Evolutionary conservation across 2,888 invertebrate genomes (phyloP).

Genomic region (Aphidius colemani): DNA sequence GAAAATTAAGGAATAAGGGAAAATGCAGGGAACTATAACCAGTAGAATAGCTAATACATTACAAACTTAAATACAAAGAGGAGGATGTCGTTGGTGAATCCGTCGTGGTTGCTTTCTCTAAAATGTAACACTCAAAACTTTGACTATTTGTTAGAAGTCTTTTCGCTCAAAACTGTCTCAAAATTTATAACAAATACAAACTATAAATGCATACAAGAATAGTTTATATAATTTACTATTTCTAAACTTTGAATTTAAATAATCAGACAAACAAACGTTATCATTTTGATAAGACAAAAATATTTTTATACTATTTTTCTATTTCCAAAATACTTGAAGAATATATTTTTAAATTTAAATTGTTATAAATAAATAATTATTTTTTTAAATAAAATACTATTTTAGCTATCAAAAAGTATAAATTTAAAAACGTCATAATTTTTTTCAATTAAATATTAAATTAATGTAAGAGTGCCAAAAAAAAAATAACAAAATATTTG

Average conservation of each 20-base stretch:
- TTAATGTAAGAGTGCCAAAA: no score
- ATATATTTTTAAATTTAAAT: no score
- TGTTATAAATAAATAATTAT: no score
- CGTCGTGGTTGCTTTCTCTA: slow-evolving; percentile 29
- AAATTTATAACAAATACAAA: slow-evolving; percentile 37
- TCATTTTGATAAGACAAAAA: not conserved
- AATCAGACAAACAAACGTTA: slow-evolving; percentile 1
- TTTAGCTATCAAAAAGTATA: no score
- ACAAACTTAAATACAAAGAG: slow-evolving; percentile 60
- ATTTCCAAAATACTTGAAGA: no score
- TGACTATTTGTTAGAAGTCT: slow-evolving; percentile 60
- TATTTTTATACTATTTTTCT: not conserved
- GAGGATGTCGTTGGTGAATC: slow-evolving; percentile 57
- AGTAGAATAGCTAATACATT: slow-evolving; percentile 57
- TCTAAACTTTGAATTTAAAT: not conserved
- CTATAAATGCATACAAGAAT: no score
- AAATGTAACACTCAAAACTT: slow-evolving; percentile 49
- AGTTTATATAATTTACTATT: no score
- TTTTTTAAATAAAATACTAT: no score
- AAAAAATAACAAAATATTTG: no score
- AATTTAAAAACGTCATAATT: no score
- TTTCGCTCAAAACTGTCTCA: slow-evolving; percentile 55
- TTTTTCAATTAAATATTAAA: no score
- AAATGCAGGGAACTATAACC: slow-evolving; percentile 29
- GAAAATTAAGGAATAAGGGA: not conserved